Base-by-base conservation (phyloP, 1,140 invertebrate species). In the Mya arenaria region DNA sequence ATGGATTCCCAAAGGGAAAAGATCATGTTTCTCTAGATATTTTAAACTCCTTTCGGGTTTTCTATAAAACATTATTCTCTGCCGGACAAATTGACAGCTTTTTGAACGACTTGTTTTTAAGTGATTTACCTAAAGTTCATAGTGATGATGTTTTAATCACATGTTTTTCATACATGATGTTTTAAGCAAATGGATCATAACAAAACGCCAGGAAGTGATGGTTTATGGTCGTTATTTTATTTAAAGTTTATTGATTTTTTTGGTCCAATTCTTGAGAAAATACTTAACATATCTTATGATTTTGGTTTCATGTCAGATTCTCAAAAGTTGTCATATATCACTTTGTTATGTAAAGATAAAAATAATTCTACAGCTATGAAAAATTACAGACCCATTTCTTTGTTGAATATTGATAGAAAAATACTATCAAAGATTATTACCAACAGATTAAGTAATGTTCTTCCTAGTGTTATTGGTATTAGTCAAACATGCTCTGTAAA, bases 341-440 rank as follows among this genome's bases (percentile, higher is more conserved):
- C 81, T 23, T 36, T 88, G 19, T 36, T 87, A 30, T 84, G 73
- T 78, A 86, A 86, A 82, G 83, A 87, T 65, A 34, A 19, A n/a
- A 68, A 65, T 68, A 78, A 82, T 25, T 28, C 73, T 6, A 5
- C 28, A 6, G 37, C 63, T 71, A 68, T 85, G 32, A 84, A 85
- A 44, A 74, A 69, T 77, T 87, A 83, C 73, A 44, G 83, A 41
- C 87, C 87, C 48, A 84, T 88, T 32, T 84, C 81, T 34, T 44
- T 88, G 2, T 41, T 87, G 34, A 85, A 86, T 84, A 48, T 86
- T 72, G 86, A 87, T 82, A 79, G 80, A 66, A 87, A 88, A 68
- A 82, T 85, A 65, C n/a, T 86, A 37, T 84, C 84, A 5, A 87
- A 86, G 74, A 48, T 79, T 15, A 39, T 89, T 28, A 41, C 69